phyloP scores from a whole-genome alignment of 2,113 vertebrate genomes.

The Plecturocebus donacophilus region DNA sequence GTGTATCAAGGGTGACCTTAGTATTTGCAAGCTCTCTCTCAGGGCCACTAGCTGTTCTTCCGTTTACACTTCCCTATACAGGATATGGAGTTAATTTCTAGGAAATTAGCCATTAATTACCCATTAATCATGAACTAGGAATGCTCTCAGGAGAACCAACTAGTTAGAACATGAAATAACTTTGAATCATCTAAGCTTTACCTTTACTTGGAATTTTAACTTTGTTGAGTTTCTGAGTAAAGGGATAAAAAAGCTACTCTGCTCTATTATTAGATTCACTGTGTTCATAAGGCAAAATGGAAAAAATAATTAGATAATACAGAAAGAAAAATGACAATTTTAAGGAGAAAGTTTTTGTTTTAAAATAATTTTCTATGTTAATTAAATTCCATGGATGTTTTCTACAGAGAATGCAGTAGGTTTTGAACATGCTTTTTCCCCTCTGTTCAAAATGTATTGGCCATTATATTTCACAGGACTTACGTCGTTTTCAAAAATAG shows the following conservation, averaged over 20 bases:
- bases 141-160: neutral
- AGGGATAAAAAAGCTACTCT: neutral
- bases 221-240: constrained; percentile 27
- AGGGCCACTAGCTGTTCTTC: neutral
- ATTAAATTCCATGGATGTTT: neutral
- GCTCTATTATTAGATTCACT: neutral
- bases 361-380: neutral
- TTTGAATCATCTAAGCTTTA: constrained; percentile 32
- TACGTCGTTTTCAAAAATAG: neutral
- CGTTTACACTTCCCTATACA: neutral
- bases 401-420: neutral
- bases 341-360: neutral
- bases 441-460: neutral
- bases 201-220: neutral
- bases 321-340: neutral
- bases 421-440: neutral
- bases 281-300: neutral
- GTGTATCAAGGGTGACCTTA: neutral
- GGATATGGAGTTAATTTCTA: neutral
- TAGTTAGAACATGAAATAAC: constrained; percentile 13
- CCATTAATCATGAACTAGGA: neutral
- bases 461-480: constrained; percentile 52
- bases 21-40: neutral
- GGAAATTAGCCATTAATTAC: neutral
- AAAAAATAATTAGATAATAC: neutral